Percentiles rank a stretch among this genome's conserved stretches.
Conservation (phyloP, 2,113 vertebrate species). For the Macrotis lagotis region DNA sequence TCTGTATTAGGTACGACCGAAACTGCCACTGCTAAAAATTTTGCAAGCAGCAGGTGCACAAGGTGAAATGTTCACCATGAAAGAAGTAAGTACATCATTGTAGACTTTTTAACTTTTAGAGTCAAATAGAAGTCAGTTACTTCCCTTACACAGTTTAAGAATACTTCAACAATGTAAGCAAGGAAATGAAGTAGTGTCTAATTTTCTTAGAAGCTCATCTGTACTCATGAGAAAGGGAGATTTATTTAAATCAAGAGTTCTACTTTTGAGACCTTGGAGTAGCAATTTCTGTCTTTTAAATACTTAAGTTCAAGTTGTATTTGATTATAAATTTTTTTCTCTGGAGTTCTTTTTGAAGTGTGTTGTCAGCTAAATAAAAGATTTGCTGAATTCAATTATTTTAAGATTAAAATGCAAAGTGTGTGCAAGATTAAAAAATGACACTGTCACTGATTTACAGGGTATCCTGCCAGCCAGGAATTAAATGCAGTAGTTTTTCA, state of each 20-base stretch:
- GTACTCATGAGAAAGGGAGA: background rate
- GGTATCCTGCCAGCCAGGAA: slow-evolving; percentile 71
- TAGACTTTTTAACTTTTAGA: background rate
- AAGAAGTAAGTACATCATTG: slow-evolving; percentile 91
- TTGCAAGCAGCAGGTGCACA: slow-evolving; percentile 93
- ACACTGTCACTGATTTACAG: slow-evolving; percentile 74
- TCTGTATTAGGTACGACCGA: slow-evolving; percentile 89
- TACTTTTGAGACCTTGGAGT: background rate
- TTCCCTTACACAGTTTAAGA: background rate
- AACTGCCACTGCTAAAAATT: slow-evolving; percentile 91
- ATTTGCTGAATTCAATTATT: slow-evolving; percentile 68
- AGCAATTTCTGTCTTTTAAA: slow-evolving; percentile 48
- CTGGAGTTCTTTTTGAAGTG: slow-evolving; percentile 64
- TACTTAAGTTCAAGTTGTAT: slow-evolving; percentile 45
- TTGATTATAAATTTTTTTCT: slow-evolving; percentile 58
- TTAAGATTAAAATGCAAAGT: slow-evolving; percentile 76
- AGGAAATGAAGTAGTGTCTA: background rate
- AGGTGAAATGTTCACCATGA: slow-evolving; percentile 94
- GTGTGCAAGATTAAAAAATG: slow-evolving; percentile 76
- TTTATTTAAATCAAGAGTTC: background rate
- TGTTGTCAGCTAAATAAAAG: slow-evolving; percentile 70
- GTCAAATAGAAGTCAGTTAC: background rate
- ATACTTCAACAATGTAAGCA: background rate
- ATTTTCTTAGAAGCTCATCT: background rate
- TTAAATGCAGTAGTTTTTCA: slow-evolving; percentile 77